Percentiles rank a stretch among this genome's conserved stretches.
Conservation (phyloP, 2,797 vertebrate species). For the Sebastes elongatus region DNA sequence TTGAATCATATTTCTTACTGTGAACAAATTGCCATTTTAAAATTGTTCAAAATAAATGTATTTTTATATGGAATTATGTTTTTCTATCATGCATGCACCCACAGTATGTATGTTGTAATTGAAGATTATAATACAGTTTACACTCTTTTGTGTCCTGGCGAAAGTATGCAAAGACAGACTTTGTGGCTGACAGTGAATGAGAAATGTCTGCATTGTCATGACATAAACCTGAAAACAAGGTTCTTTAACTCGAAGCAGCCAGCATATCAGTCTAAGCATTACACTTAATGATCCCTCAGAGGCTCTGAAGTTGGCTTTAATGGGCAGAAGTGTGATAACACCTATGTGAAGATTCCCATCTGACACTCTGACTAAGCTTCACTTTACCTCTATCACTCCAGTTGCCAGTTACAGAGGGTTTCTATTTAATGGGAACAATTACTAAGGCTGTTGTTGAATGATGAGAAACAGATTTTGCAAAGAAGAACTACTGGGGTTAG, state of each 20-base stretch:
- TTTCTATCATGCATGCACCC: conserved; percentile 3
- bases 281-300: conserved; percentile 60
- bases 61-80: conserved; percentile 85
- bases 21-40: conserved; percentile 93
- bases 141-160: not conserved
- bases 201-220: conserved; percentile 5
- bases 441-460: conserved; percentile 26
- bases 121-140: not conserved
- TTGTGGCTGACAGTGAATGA: not conserved
- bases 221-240: conserved; percentile 33
- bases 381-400: conserved; percentile 36
- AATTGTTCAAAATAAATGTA: conserved; percentile 99
- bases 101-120: not conserved
- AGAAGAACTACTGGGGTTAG: conserved; percentile 2
- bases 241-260: conserved; percentile 23
- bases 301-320: conserved; percentile 62
- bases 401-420: conserved; percentile 49
- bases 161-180: not conserved
- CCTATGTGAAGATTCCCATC: conserved; percentile 61
- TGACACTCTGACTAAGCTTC: conserved; percentile 60
- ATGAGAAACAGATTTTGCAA: conserved; percentile 47
- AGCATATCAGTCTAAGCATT: conserved; percentile 32
- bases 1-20: conserved; percentile 95
- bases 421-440: conserved; percentile 61
- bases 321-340: conserved; percentile 70